Conservation (phyloP, 2,888 invertebrate species). For the Heliconius aoede region DNA sequence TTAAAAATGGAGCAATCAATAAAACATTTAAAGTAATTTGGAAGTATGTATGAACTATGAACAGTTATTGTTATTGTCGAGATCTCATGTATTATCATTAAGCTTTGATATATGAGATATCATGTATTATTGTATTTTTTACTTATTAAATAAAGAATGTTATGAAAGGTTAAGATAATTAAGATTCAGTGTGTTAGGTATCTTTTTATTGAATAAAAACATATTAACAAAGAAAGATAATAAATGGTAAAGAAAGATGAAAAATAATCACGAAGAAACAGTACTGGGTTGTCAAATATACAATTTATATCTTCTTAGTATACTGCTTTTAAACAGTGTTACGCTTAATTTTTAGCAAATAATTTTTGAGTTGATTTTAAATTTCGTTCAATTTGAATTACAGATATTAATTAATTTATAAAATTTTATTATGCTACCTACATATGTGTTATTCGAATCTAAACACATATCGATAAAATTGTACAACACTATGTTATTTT, state of each 20-base stretch:
- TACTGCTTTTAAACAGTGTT: too few species aligned
- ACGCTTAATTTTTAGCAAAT: too few species aligned
- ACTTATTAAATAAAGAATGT: neutral
- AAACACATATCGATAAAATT: slow-evolving; percentile 9
- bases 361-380: too few species aligned
- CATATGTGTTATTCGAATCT: neutral
- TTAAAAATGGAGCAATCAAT: too few species aligned
- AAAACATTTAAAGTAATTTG: too few species aligned
- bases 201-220: too few species aligned
- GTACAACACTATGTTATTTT: slow-evolving; percentile 19
- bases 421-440: neutral
- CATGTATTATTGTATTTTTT: neutral
- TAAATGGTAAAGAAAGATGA: neutral
- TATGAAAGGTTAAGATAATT: neutral
- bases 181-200: neutral
- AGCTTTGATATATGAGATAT: too few species aligned
- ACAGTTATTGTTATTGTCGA: too few species aligned
- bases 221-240: neutral
- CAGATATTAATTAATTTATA: too few species aligned
- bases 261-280: neutral
- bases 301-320: neutral
- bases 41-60: too few species aligned
- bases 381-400: too few species aligned
- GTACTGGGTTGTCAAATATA: too few species aligned
- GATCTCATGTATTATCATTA: neutral